Percentiles rank a stretch among this genome's conserved stretches.
Conservation (phyloP, 2,797 vertebrate genomes). For the Hoplostethus mediterraneus region DNA sequence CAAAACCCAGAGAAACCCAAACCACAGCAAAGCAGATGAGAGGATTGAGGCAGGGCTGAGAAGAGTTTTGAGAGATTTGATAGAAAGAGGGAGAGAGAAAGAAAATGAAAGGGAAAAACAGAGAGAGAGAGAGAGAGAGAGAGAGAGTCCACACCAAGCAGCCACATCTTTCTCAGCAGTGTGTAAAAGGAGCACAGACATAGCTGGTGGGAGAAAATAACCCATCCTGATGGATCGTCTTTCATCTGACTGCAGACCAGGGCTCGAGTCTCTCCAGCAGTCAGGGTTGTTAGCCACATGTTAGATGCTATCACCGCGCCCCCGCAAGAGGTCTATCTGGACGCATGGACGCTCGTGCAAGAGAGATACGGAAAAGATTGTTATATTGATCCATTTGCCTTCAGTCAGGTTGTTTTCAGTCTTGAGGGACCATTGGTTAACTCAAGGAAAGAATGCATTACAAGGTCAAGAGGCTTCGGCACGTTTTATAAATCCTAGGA, state of each 20-base stretch:
- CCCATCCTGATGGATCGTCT: constrained; percentile 40
- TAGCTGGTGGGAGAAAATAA: constrained; percentile 46
- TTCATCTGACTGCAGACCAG: constrained; percentile 42
- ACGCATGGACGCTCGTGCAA: constrained; percentile 13
- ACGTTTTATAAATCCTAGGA: constrained; percentile 11
- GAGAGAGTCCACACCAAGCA: constrained; percentile 1
- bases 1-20: constrained; percentile 40
- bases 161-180: constrained; percentile 17
- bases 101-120: neutral
- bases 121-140: constrained; percentile 7
- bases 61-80: constrained; percentile 30
- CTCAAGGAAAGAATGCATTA: constrained; percentile 10
- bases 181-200: constrained; percentile 37
- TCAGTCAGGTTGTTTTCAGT: constrained; percentile 28
- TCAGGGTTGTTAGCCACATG: constrained; percentile 41
- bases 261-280: constrained; percentile 28
- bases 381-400: constrained; percentile 46
- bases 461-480: constrained; percentile 1
- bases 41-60: constrained; percentile 37
- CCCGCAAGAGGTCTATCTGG: constrained; percentile 18
- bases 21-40: constrained; percentile 36
- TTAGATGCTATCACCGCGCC: constrained; percentile 42
- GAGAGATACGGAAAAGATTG: constrained; percentile 24
- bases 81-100: constrained; percentile 5
- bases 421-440: neutral